Base-by-base conservation (phyloP, 92 coral and sea anemone species). In the Porites evermanni region DNA sequence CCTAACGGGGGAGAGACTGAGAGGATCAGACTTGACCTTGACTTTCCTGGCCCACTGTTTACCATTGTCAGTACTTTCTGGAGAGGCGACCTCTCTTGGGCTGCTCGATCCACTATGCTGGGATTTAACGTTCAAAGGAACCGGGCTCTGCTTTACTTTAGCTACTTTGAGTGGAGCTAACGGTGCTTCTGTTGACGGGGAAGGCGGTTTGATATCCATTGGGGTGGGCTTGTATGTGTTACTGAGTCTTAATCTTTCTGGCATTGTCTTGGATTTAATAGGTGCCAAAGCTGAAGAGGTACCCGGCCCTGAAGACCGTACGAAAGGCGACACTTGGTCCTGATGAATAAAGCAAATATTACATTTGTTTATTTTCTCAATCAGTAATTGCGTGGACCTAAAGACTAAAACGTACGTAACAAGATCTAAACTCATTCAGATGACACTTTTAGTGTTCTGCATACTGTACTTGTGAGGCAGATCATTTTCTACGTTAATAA, bases 231-330 rank as follows among this genome's bases (percentile, higher is more conserved):
- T 90, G 90, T 56, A 56, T 11, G 85, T 82, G 72, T 89, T 85
- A 53, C 91, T 88, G 12, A 94, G 91, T 14, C 98, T 91, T 58
- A 94, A 85, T 63, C 91, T 91, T 12, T 94, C 98, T 67, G 98
- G 98, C 75, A 94, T 92, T 67, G 93, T 94, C 77, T 87, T 91
- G 24, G 94, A 82, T 83, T 91, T 87, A 51, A 94, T 89, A 12
- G 98, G 98, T 2, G 94, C 98, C 58, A 94, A 85, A 21, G 88
- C 79, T 2, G 95, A 80, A 29, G 93, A 56, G 2, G 91, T 78
- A 17, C 84, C 52, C 1, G 47, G 47, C 47, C 89, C 90, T 6
- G 92, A 94, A 23, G 88, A 87, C 12, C 87, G 72, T 1, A 64
- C 66, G 8, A 83, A 16, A 53, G 87, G 92, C 7, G 78, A 53